These are phyloP conservation scores for Rhinichthys osculus DNA, from an alignment of 2,797 vertebrate genomes.

Conservation along the genomic window DNA sequence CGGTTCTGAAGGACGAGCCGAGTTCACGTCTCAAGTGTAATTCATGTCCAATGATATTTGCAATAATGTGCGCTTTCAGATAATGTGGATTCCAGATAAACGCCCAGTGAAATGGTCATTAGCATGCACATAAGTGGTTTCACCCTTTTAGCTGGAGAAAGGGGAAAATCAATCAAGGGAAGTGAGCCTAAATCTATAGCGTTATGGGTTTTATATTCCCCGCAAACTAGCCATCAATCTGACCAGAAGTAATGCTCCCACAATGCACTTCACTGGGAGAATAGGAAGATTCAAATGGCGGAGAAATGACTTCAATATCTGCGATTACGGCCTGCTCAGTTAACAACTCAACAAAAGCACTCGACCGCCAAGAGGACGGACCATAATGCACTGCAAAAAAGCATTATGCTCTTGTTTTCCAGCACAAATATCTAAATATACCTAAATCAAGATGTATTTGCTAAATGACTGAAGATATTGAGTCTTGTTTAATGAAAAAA, in stretches of 20 bases:
- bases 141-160: constrained; percentile 79
- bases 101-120: constrained; percentile 81
- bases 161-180: constrained; percentile 78
- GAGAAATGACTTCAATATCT: constrained; percentile 26
- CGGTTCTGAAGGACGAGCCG: constrained; percentile 73
- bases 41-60: constrained; percentile 80
- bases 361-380: background rate
- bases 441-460: background rate
- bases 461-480: background rate
- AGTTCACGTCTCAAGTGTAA: constrained; percentile 79
- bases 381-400: background rate
- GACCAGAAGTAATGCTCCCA: constrained; percentile 71
- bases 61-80: constrained; percentile 82
- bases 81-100: constrained; percentile 79
- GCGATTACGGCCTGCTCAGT: background rate
- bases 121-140: constrained; percentile 83
- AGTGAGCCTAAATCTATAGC: constrained; percentile 82
- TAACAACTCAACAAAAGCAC: background rate
- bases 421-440: background rate
- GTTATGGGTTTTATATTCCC: constrained; percentile 78
- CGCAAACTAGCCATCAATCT: constrained; percentile 76
- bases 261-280: constrained; percentile 48
- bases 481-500: too few species aligned
- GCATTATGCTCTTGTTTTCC: background rate
- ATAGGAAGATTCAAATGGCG: constrained; percentile 48